Evolutionary conservation across 1,140 invertebrate species (phyloP), one percentile per base, ranked within the genome.

Genomic region (Colletes gigas): DNA sequence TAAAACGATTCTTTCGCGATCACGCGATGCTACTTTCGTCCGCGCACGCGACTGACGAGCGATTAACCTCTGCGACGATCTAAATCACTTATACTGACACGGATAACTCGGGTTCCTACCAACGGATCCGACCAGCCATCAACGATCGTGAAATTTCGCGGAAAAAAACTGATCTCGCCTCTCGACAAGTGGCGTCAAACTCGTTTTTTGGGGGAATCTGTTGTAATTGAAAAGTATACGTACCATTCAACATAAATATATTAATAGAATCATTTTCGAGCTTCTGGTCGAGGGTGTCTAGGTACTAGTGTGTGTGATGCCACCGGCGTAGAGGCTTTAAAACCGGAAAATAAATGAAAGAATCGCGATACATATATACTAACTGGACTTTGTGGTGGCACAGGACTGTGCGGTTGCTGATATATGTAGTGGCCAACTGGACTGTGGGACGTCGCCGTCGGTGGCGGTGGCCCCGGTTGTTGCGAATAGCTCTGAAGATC

Each of bases 391-490:
- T 91, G 91, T 65, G 91, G 89, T 60, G 88, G 90, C 68, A 93
- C 89, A 77, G 92, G 92, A 89, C 92, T 93, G 78, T 92, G 92
- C 30, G 91, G 88, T 78, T 92, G 92, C 75, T 93, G 92, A 88
- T 93, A 93, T 83, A 93, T 92, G 68, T 91, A 92, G 73, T 91
- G 89, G 66, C 92, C 92, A 67, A 89, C 89, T 54, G 92, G 90
- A 89, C 90, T 93, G 74, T 93, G 92, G 68, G 88, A 85, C 86
- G 94, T 94, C 67, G 93, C 93, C 57, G 93, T 91, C 88, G 94
- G 95, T 77, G 92, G 91, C 73, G 93, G 93, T 78, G 94, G 92
- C 76, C 84, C 84, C 67, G 88, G 81, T 82, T 90, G 91, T 85
- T 93, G 92, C 67, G 90, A 85, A 79, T 94, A 94, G 75, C 82